A percentile compares a stretch with the other conserved stretches of the same genome.
phyloP scores from a whole-genome alignment of 1,140 invertebrate genomes.

The Zaprionus davidi region DNA sequence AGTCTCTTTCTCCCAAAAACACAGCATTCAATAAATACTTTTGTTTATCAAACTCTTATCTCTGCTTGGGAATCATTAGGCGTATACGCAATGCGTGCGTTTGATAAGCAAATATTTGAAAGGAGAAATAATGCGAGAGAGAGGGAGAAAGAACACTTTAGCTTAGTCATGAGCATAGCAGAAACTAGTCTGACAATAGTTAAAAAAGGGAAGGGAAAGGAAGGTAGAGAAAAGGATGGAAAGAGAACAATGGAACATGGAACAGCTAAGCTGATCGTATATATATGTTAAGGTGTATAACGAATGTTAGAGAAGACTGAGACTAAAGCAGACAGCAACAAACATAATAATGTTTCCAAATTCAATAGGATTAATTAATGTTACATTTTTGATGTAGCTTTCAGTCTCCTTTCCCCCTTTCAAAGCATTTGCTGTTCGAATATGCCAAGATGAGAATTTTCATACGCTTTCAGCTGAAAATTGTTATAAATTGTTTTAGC shows the following conservation, averaged over 20 bases:
- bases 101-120: not conserved
- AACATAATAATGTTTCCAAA: too few species aligned
- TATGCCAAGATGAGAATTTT: not conserved
- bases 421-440: not conserved
- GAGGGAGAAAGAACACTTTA: not conserved
- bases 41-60: not conserved
- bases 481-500: conserved; percentile 42
- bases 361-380: conserved; percentile 1
- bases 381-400: not conserved
- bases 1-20: not conserved
- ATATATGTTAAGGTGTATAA: not conserved
- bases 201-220: not conserved
- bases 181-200: not conserved
- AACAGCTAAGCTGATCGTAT: not conserved
- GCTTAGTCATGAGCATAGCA: not conserved
- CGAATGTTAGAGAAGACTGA: not conserved
- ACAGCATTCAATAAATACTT: conserved; percentile 14
- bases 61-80: not conserved
- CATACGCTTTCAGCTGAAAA: conserved; percentile 12
- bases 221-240: too few species aligned
- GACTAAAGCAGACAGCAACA: too few species aligned
- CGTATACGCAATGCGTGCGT: conserved; percentile 2
- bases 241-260: too few species aligned
- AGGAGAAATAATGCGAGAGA: not conserved
- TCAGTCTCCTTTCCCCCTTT: not conserved